Evolutionary conservation across 53 echinoderm and acorn worm genomes (phyloP).

Genomic region (Holothuria leucospilota): DNA sequence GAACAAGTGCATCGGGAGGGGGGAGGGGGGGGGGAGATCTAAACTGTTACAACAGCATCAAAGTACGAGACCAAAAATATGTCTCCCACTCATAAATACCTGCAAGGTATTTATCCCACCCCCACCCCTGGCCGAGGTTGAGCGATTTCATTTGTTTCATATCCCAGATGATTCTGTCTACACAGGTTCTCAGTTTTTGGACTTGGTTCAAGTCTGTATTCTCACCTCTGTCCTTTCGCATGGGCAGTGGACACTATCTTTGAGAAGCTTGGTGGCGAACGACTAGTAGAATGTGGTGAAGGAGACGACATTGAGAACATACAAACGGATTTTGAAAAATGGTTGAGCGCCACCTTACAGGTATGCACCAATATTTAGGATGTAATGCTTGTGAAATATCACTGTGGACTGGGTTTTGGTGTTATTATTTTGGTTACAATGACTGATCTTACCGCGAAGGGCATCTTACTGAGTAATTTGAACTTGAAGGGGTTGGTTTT

Average conservation of each 20-base stretch:
- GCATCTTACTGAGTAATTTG: too few species aligned
- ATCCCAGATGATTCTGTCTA: neutral
- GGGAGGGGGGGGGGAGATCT: too few species aligned
- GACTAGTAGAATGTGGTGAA: constrained; percentile 66
- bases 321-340: constrained; percentile 74
- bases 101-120: too few species aligned
- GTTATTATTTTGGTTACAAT: too few species aligned
- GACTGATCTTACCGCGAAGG: too few species aligned
- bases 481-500: too few species aligned
- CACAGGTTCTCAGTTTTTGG: constrained; percentile 81
- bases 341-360: constrained; percentile 68
- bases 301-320: constrained; percentile 83
- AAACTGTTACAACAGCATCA: too few species aligned
- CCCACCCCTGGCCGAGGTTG: too few species aligned
- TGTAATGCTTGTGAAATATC: neutral
- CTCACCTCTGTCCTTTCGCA: constrained; percentile 79
- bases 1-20: too few species aligned
- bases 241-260: constrained; percentile 73
- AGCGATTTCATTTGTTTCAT: neutral
- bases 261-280: constrained; percentile 65
- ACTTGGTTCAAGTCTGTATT: constrained; percentile 77
- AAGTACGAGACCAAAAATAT: too few species aligned
- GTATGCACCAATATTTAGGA: neutral
- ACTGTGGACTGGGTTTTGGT: too few species aligned
- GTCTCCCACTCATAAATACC: too few species aligned